These are phyloP conservation scores for Catharus minimus DNA, from an alignment of 2,113 vertebrate species.

Conservation along the genomic window DNA sequence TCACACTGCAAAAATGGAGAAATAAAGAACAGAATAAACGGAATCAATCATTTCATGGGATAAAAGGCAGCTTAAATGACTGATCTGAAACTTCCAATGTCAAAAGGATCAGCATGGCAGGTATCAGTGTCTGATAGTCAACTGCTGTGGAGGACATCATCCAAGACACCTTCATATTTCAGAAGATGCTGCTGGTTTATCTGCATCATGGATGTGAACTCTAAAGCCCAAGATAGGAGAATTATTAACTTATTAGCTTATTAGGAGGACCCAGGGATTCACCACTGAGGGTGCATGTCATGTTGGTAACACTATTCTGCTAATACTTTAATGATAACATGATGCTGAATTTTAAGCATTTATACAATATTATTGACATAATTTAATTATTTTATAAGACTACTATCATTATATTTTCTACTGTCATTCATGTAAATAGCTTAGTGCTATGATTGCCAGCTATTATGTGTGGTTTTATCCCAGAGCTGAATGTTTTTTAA, in stretches of 20 bases:
- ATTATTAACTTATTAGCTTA: background rate
- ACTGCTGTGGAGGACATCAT: background rate
- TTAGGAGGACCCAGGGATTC: background rate
- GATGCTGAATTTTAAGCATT: background rate
- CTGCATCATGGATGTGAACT: background rate
- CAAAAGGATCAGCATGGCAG: background rate
- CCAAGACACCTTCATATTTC: background rate
- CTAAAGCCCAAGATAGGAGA: background rate
- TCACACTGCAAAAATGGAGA: background rate
- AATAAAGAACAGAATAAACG: background rate
- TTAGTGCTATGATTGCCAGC: background rate
- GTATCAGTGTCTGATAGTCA: background rate
- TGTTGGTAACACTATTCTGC: background rate
- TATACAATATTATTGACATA: background rate
- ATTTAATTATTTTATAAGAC: background rate
- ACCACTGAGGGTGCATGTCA: rapidly evolving
- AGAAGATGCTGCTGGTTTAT: background rate
- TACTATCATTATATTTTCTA: background rate
- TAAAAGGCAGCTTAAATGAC: background rate
- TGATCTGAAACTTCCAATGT: background rate
- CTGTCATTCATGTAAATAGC: background rate
- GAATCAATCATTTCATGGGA: background rate
- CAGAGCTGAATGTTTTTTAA: background rate
- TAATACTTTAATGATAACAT: background rate
- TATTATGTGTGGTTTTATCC: background rate